Percentiles rank a stretch among this genome's conserved stretches.
Conservation (phyloP, 2,113 vertebrate genomes). For the Phrynocephalus versicolor region DNA sequence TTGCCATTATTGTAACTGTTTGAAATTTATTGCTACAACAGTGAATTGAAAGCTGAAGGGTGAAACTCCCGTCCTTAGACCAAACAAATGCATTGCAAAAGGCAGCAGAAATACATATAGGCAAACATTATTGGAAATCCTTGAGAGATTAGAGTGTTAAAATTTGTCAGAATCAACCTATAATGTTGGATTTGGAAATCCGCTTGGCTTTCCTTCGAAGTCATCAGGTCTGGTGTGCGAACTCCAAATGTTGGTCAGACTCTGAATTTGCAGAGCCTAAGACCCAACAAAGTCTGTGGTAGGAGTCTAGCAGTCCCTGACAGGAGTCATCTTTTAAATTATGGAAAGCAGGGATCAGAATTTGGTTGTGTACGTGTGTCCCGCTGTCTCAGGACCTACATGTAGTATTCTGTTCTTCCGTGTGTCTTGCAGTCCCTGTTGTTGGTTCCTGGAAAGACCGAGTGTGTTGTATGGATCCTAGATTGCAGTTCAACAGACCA, state of each 20-base stretch:
- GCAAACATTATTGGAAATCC: background rate
- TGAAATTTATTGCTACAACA: conserved; percentile 35
- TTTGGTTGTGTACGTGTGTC: no score
- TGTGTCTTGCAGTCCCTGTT: no score
- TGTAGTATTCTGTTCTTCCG: no score
- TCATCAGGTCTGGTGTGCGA: background rate
- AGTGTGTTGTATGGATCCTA: no score
- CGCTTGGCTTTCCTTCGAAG: background rate
- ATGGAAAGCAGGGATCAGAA: no score
- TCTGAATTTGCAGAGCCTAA: background rate
- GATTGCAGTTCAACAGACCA: no score
- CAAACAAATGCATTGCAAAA: background rate
- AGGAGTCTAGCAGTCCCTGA: background rate
- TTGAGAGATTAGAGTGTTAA: background rate
- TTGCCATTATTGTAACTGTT: conserved; percentile 13
- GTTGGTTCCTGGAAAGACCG: no score
- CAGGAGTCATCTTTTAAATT: background rate
- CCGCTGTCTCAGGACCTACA: no score
- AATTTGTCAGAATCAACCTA: background rate
- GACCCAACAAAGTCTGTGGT: no score
- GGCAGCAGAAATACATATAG: background rate
- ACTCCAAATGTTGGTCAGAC: background rate
- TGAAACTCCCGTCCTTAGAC: background rate
- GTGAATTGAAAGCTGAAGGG: background rate
- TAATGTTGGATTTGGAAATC: background rate